Conservation (phyloP, 2,113 vertebrate genomes). For the Pseudopipra pipra region DNA sequence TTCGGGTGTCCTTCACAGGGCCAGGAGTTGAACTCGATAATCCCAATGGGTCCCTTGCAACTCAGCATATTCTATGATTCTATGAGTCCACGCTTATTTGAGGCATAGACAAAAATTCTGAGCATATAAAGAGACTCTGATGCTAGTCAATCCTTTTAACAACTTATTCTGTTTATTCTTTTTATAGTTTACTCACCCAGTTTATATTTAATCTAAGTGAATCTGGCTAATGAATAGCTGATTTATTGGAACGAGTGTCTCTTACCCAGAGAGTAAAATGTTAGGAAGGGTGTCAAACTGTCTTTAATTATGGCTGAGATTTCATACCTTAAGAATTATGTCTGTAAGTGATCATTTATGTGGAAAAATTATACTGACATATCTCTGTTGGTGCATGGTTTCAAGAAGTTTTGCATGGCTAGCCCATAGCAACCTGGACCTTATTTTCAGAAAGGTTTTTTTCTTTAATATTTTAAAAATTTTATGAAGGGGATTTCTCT, state of each 20-base stretch:
- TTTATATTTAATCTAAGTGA: background rate
- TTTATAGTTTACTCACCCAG: background rate
- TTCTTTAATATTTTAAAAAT: background rate
- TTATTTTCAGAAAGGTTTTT: background rate
- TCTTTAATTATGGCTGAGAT: background rate
- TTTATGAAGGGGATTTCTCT: background rate
- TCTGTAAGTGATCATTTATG: background rate
- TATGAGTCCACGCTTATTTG: background rate
- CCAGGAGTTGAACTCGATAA: background rate
- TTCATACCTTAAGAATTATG: background rate
- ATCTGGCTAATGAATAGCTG: background rate
- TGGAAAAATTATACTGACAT: background rate
- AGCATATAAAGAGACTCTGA: background rate
- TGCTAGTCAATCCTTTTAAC: background rate
- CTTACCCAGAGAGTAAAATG: background rate
- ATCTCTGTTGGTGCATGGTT: background rate
- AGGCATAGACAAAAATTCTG: background rate
- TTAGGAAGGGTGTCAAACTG: background rate
- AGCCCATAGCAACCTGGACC: background rate
- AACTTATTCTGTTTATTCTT: background rate
- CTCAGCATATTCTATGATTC: background rate
- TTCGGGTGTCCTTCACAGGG: background rate
- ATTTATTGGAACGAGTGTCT: background rate
- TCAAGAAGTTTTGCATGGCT: background rate
- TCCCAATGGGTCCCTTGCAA: background rate